Base-by-base conservation (phyloP, 2,797 vertebrate species). In the Ceyx erithaca region DNA sequence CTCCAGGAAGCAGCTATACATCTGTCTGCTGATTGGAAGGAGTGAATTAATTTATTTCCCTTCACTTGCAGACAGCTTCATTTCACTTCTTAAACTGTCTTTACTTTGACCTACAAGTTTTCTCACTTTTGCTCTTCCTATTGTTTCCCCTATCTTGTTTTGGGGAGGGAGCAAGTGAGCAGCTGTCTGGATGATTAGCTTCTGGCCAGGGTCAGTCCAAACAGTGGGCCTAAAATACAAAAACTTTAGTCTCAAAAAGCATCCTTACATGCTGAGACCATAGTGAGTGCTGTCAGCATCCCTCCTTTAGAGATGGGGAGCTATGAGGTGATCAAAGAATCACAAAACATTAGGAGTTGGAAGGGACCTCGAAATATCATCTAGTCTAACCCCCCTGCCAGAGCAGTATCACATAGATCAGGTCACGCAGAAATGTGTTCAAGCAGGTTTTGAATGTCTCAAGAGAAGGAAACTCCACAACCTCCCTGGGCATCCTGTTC, bases 1-100 rank as follows among this genome's bases (percentile, higher is more conserved):
- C 35, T 77, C 82, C 73, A 85, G 77, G n/a, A 68, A 63, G 49
- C 69, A 67, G 66, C 61, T 89, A 82, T 80, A 77, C n/a, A 35
- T 63, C 82, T 71, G 33, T 40, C 40, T 78, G 76, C 40, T 12
- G 5, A n/a, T 37, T 52, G 64, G 45, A 64, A 70, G 31, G 64
- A 91, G 55, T 40, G 68, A 87, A 82, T 45, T 7, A 70, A 76
- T 82, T 82, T 43, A 23, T 72, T 89, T 67, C n/a, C 61, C 12
- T 83, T 67, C 2, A 1, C 70, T 64, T 33, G 28, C 6, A 6
- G 41, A 68, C 59, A 57, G 67, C n/a, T 90, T 88, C 33, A 8
- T 78, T 80, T 91, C 52, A 35, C 26, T 86, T 76, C 57, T 72
- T 64, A 23, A 64, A 43, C 23, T 48, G 41, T 26, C 54, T 75